phyloP scores from a whole-genome alignment of 2,113 vertebrate genomes.

The western clawed frog (Xenopus tropicalis) region DNA sequence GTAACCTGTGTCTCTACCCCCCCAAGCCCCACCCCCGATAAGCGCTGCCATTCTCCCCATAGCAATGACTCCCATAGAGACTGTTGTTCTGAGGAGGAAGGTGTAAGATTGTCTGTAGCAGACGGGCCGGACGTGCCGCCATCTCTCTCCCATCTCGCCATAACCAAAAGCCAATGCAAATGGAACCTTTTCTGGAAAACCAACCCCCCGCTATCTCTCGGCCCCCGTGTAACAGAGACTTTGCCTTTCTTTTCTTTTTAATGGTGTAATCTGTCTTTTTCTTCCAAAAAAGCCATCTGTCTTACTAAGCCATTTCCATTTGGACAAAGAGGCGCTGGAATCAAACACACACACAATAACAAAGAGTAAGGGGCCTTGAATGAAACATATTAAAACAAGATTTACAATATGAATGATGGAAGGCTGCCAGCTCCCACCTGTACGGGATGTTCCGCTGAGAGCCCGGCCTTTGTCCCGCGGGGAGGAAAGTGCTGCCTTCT shows the following conservation, averaged over 20 bases:
- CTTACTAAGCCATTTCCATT: not conserved
- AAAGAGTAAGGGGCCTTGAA: conserved; percentile 1
- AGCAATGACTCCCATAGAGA: not conserved
- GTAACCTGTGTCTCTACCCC: too few species aligned
- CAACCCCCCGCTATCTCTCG: conserved; percentile 53
- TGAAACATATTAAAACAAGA: conserved; percentile 10
- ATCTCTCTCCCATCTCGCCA: conserved; percentile 60
- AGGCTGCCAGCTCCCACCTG: conserved; percentile 1
- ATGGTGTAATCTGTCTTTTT: conserved; percentile 35
- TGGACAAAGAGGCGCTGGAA: not conserved
- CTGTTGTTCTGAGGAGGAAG: conserved; percentile 38
- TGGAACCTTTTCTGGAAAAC: conserved; percentile 57
- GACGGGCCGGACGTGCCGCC: conserved; percentile 50
- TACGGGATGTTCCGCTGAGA: not conserved
- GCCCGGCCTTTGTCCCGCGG: not conserved
- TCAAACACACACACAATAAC: not conserved
- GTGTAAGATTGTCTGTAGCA: conserved; percentile 45
- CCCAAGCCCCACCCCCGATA: too few species aligned
- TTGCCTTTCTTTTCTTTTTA: conserved; percentile 51
- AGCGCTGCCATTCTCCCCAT: too few species aligned
- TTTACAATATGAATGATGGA: not conserved
- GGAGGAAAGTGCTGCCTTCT: not conserved
- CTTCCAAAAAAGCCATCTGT: conserved; percentile 46
- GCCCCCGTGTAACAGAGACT: conserved; percentile 51
- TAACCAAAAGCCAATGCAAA: conserved; percentile 63